Base-by-base conservation (phyloP, 2,888 invertebrate species). In the Gerris lacustris region DNA sequence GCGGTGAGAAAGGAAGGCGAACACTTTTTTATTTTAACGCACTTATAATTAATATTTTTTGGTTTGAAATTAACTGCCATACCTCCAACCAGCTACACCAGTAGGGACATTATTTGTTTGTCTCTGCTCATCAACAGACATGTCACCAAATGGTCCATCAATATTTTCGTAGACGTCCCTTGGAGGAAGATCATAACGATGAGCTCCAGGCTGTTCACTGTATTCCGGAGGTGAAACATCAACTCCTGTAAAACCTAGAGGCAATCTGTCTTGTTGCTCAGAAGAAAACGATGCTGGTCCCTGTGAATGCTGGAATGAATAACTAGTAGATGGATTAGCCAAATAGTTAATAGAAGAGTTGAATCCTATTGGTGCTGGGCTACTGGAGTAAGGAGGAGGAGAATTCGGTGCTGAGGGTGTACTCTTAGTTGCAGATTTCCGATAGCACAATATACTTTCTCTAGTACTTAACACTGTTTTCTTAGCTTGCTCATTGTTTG, bases 401-500 rank as follows among this genome's bases (percentile, higher is more conserved):
- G 72, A 72, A 68, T 70, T 69, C 17, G 70, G 71, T 47, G 66
- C 47, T 44, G 70, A 64, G 5, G 72, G 62, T 44, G 67, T 69
- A n/a, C 70, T 69, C 55, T 72, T 74, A 69, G 9, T 55, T 5
- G 55, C 55, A 55, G 55, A 55, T 5, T 55, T 55, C 15, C 55
- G 9, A 55, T 74, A 72, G 67, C 70, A 69, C 47, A 72, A 72
- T 6, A 74, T 55, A 45, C 67, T 69, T 67, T 72, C 72, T 68
- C 72, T 73, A 7, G 74, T 70, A 70, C 68, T 70, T 6, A 64
- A 31, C 17, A 74, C 72, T 18, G 69, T 71, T 45, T 63, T 72
- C 44, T 70, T 68, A 6, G 74, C 73, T 44, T 68, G 47, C 44
- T 73, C 73, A 64, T 63, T 18, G 74, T 74, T 74, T 72, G 70